Base-by-base conservation (phyloP, 2,888 invertebrate genomes). In the Chironomus tentans region DNA sequence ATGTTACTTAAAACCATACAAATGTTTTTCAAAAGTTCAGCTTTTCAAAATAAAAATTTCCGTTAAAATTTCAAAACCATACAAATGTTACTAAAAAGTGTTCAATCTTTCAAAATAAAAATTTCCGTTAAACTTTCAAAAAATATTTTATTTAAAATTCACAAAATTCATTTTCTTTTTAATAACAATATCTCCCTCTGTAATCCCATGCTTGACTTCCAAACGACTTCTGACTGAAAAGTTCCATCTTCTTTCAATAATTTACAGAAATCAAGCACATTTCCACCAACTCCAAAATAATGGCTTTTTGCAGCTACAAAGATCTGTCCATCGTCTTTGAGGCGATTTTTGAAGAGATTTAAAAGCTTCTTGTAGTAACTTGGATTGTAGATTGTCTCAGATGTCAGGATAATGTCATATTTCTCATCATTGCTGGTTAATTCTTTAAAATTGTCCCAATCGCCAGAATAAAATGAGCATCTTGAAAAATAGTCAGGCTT, bases 271-370 rank as follows among this genome's bases (percentile, higher is more conserved):
- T 91, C 88, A 78, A 89, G 85, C 61, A 91, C 86, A 12, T 94
- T 91, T 72, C 98, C 98, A 12, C 97, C 97, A 22, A 97, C 94
- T 78, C 98, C 98, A 86, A 98, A 98, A 83, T 98, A 98, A 83
- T 92, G 90, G 13, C 89, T 89, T 86, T 98, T 98, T 3, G 95
- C 97, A 74, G 96, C 97, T 76, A 98, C 83, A 82, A 89, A 91
- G 78, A 87, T 85, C 68, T 82, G 80, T 61, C 95, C 97, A 82
- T 83, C 81, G 76, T 82, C 82, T 78, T 87, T 88, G 70, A 93
- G 84, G 79, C 87, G 87, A 65, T 85, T 82, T 80, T 87, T 84
- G 80, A 96, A 90, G 22, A 94, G 83, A 65, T 87, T 81, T 75
- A 91, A 86, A 0, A 98, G 84, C 82, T 95, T 95, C 24, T 83